phyloP scores from a whole-genome alignment of 2,113 vertebrate genomes.

The Rhea americana region DNA sequence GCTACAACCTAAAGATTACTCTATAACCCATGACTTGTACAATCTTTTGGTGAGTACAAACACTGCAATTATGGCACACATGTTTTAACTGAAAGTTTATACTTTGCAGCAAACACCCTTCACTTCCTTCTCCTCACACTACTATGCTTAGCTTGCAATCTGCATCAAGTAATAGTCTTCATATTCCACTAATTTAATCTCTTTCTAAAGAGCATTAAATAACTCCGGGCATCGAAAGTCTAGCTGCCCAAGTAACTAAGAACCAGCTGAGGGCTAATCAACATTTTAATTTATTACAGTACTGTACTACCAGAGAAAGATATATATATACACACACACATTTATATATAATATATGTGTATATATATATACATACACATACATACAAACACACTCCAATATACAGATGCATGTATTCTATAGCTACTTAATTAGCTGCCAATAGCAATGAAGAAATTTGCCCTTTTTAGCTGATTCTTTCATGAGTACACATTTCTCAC shows the following conservation, averaged over 20 bases:
- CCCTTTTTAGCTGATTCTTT: background rate
- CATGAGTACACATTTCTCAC: background rate
- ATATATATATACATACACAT: background rate
- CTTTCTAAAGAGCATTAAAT: background rate
- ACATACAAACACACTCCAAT: background rate
- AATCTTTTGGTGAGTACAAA: background rate
- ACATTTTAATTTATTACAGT: background rate
- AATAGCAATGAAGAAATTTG: background rate
- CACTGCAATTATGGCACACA: rapidly evolving
- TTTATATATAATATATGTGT: too few relatives aligned
- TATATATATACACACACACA: background rate
- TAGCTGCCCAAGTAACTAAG: background rate
- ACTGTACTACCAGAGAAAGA: background rate
- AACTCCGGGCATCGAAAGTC: background rate
- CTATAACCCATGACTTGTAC: background rate
- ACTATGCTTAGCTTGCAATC: background rate
- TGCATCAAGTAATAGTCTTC: background rate
- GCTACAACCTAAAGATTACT: background rate
- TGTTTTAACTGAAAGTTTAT: background rate
- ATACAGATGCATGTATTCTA: background rate
- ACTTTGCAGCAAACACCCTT: background rate
- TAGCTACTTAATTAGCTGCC: background rate
- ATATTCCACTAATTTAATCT: background rate
- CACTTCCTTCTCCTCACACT: too few relatives aligned
- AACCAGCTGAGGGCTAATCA: background rate